Evolutionary conservation across 2,888 invertebrate species (phyloP), one percentile per base, ranked within the genome.

Genomic region (Philopedon plagiatum): DNA sequence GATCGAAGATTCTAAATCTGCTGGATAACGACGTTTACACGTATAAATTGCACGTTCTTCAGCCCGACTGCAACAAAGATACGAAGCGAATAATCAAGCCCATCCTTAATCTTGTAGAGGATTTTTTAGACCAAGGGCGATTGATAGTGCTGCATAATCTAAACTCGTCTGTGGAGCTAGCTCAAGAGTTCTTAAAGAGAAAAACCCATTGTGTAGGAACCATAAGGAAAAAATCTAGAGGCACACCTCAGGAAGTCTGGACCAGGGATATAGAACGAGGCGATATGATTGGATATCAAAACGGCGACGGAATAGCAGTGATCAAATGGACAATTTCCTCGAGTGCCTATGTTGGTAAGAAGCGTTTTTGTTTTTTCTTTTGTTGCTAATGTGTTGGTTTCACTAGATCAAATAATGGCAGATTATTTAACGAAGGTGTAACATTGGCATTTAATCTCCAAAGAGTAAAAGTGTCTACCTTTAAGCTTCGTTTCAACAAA

Each of bases 1-100:
- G 71, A 11, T 65, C 61, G 5, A 71, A 71, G 61, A 54, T 71
- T 7, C 29, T 71, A 13, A 71, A 61, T 66, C 54, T 71, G 8
- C 60, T 71, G 65, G 71, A 71, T 21, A 65, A 71, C 21, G 71
- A 71, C 29, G 63, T 61, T 3, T 71, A 71, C 26, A 71, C 71
- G 2, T 71, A 71, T 23, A 71, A 71, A 54, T 5, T 66, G 8
- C 51, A 66, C 15, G 44, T 71, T 18, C 44, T 71, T 1, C 26
- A 32, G 4, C 54, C 61, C 0, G 54, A 56, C 8, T 13, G 9
- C 39, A 39, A 34, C 13, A n/a, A n/a, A n/a, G n/a, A n/a, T n/a
- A 5, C n/a, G 4, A 21, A 5, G 3, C 9, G 61, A 11, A 57
- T 32, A 46, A 23, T 11, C 1, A 21, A 54, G 15, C 51, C 41